Evolutionary conservation across 1,140 invertebrate species (phyloP).

Genomic region (Chymomyza costata): DNA sequence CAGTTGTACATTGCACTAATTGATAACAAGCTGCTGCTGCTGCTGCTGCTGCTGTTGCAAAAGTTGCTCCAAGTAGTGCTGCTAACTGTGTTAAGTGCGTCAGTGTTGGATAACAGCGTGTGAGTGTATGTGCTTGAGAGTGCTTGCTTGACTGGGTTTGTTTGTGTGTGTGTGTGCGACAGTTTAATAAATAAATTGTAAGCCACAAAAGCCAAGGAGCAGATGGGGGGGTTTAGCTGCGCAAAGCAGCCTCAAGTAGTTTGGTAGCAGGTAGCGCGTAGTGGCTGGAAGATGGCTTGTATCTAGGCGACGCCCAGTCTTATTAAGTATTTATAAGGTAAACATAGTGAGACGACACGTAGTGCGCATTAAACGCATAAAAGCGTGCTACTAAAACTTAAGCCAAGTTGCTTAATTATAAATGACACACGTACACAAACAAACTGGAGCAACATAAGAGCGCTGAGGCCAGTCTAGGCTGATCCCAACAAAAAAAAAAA

Average conservation of each 20-base stretch:
- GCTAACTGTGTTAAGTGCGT: conserved; percentile 12
- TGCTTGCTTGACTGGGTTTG: too few relatives aligned
- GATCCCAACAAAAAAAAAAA: conserved; percentile 22
- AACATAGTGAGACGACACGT: conserved; percentile 40
- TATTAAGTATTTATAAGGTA: conserved; percentile 70
- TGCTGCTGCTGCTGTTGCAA: background rate
- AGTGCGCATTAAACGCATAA: conserved; percentile 63
- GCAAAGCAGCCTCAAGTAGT: too few relatives aligned
- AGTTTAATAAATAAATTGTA: conserved; percentile 67
- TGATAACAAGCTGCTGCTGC: conserved; percentile 60
- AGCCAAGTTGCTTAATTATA: conserved; percentile 70
- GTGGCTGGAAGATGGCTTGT: conserved; percentile 36
- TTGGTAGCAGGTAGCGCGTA: conserved; percentile 13
- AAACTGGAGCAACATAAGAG: background rate
- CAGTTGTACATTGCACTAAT: conserved; percentile 55
- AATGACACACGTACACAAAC: conserved; percentile 58
- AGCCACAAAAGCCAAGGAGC: conserved; percentile 20
- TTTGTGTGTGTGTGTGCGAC: conserved; percentile 8
- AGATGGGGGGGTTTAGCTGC: too few relatives aligned
- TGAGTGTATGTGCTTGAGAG: conserved; percentile 14
- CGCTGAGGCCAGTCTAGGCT: conserved; percentile 35
- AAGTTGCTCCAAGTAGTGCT: conserved; percentile 1
- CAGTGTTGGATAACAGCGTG: background rate
- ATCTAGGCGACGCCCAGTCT: conserved; percentile 24
- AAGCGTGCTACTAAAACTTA: conserved; percentile 53